Evolutionary conservation across 2,113 vertebrate genomes (phyloP).

Genomic region (Sclerurus mexicanus): DNA sequence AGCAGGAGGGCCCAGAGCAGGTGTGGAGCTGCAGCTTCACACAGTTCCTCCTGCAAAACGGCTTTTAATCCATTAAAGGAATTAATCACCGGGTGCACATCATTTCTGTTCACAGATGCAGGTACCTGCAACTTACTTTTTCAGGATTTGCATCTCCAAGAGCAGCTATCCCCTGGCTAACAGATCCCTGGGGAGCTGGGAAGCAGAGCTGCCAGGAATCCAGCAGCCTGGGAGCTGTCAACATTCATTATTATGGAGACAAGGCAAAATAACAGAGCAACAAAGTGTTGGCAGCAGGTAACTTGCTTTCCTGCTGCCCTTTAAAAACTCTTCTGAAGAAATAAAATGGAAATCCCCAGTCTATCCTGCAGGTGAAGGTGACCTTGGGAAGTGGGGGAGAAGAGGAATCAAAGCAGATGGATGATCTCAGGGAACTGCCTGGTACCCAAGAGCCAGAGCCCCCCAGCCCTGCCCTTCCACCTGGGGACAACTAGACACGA

Average conservation of each 20-base stretch:
- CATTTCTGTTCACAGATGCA: background rate
- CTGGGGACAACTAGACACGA: background rate
- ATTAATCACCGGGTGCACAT: rapidly evolving
- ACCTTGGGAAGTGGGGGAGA: background rate
- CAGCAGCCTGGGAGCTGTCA: background rate
- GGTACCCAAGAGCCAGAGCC: background rate
- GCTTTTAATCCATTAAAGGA: background rate
- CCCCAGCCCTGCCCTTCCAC: background rate
- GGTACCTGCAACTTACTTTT: background rate
- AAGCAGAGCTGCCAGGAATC: background rate
- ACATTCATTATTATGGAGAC: background rate
- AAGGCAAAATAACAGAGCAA: background rate
- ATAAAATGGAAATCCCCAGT: background rate
- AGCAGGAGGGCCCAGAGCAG: background rate
- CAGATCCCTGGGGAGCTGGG: background rate
- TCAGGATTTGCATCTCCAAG: background rate
- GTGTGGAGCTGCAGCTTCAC: background rate
- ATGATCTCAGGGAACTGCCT: background rate
- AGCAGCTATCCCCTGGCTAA: background rate
- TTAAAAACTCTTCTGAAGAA: background rate
- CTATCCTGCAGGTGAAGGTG: background rate
- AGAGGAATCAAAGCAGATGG: background rate
- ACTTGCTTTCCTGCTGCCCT: background rate
- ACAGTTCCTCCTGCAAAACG: background rate
- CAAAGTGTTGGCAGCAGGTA: background rate